Evolutionary conservation across 2,888 invertebrate genomes (phyloP), one percentile per base, ranked within the genome.

Genomic region (Drosophila colorata): DNA sequence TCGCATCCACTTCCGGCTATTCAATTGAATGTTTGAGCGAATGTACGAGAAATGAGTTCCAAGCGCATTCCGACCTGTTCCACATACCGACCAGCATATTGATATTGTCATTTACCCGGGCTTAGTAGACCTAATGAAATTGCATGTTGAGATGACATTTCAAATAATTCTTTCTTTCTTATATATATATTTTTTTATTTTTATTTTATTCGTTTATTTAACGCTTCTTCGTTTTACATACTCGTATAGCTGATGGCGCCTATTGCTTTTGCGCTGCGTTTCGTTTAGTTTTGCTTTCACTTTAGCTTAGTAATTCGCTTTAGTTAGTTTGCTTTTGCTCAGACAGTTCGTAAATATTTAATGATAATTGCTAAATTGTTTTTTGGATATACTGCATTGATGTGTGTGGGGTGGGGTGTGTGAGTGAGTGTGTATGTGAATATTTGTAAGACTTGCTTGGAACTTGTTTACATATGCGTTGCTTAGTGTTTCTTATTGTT

Each of bases 291-390:
- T 68, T 74, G 49, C 57, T 58, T 51, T 69, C 57, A 40, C 46
- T 59, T 64, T 60, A 52, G 61, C 60, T 63, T 75, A 78, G 66
- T 72, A 78, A 65, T 75, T 83, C 74, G 74, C 68, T 70, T 80
- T 83, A 78, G 84, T 78, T 80, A 84, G 82, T 83, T 84, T 74
- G 63, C 75, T 80, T 87, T 72, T 74, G 87, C 71, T 84, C 83
- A 83, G 87, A 83, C 84, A 83, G 60, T 78, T 70, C 33, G 55
- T 79, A 69, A 74, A 76, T 84, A 52, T 64, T 76, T 87, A 84
- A 84, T 83, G 75, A 68, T 87, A 80, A 84, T 76, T 87, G 81
- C 68, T 84, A 87, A 83, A 84, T 84, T 87, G 63, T 52, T 41
- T 40, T n/a, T 75, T 66, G 47, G 67, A 74, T 87, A 74, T 67